Evolutionary conservation across 2,113 vertebrate genomes (phyloP).

Genomic region (Proterorhinus semilunaris): DNA sequence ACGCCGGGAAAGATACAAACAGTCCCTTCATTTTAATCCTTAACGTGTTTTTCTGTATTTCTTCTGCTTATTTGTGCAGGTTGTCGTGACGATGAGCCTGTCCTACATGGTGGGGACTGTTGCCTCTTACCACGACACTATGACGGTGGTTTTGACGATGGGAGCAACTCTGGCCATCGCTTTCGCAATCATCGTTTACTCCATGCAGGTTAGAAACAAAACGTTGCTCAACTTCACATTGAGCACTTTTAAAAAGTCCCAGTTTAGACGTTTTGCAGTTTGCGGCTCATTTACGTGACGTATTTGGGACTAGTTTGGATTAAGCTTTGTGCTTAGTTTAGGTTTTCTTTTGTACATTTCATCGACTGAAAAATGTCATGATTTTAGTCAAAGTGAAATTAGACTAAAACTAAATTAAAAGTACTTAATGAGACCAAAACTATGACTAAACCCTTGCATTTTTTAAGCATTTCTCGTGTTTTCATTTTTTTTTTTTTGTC

Average conservation of each 20-base stretch:
- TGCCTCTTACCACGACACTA: constrained; percentile 73
- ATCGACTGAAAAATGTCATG: too few species aligned
- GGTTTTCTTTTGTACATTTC: not conserved
- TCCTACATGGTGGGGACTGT: constrained; percentile 75
- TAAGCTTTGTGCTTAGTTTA: not conserved
- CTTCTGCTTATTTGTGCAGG: constrained; percentile 41
- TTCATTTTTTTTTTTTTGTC: too few species aligned
- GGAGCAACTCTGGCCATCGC: constrained; percentile 64
- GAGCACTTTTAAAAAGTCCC: not conserved
- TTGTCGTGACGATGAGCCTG: constrained; percentile 68
- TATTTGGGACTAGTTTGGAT: not conserved
- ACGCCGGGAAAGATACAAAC: too few species aligned
- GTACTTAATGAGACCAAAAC: too few species aligned
- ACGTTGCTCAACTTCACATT: too few species aligned
- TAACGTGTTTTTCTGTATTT: not conserved
- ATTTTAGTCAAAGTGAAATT: too few species aligned
- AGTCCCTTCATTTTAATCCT: too few species aligned
- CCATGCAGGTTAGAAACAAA: constrained; percentile 65
- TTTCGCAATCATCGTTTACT: constrained; percentile 70
- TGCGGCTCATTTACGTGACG: not conserved
- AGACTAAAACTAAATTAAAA: too few species aligned
- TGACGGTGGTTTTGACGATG: constrained; percentile 70
- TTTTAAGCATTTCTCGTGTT: too few species aligned
- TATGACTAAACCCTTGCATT: too few species aligned
- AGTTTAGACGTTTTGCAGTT: not conserved